These are phyloP conservation scores for Cabera pusaria DNA, from an alignment of 2,888 invertebrate genomes.

Conservation along the genomic window DNA sequence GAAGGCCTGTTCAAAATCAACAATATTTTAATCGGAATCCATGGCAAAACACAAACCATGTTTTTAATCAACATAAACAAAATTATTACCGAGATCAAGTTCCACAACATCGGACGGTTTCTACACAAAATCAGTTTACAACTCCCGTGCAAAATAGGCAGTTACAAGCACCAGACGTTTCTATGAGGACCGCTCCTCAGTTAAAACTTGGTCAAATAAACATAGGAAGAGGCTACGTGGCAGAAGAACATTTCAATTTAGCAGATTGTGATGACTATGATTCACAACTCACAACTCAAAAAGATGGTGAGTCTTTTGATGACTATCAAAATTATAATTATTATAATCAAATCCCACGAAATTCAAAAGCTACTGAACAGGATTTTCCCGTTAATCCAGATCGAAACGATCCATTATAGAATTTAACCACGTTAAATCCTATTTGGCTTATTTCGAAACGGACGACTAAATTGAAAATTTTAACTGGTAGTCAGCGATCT, in stretches of 20 bases:
- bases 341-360: too few relatives aligned
- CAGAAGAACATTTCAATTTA: too few relatives aligned
- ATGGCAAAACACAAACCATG: too few relatives aligned
- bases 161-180: neutral
- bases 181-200: neutral
- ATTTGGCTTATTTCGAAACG: neutral
- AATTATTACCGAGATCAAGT: neutral
- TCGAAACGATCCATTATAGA: too few relatives aligned
- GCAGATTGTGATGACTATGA: neutral
- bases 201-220: too few relatives aligned
- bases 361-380: too few relatives aligned
- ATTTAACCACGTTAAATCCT: neutral
- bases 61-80: too few relatives aligned
- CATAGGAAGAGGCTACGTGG: too few relatives aligned
- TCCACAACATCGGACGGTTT: neutral
- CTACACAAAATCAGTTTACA: too few relatives aligned
- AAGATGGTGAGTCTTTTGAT: neutral
- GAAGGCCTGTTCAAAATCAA: neutral
- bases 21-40: too few relatives aligned
- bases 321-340: too few relatives aligned
- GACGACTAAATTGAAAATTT: neutral
- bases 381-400: too few relatives aligned
- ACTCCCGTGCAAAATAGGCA: neutral
- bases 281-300: neutral
- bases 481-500: neutral